Conservation (phyloP, 1,140 invertebrate genomes). For the Amphibalanus amphitrite region DNA sequence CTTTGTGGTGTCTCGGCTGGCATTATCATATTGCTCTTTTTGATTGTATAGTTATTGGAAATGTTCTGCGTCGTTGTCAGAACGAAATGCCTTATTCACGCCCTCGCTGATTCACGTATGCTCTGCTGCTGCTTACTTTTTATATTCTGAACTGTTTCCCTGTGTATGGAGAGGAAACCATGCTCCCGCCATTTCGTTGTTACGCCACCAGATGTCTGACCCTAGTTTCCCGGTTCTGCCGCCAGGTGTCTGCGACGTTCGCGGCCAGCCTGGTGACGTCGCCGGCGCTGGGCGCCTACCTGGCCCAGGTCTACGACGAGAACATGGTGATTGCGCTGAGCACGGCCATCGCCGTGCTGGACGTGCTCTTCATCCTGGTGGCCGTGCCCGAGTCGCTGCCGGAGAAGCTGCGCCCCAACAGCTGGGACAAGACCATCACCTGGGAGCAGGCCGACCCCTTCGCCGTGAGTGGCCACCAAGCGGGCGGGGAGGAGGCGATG, state of each 20-base stretch:
- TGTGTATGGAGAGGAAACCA: background rate
- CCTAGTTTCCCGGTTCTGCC: slow-evolving; percentile 13
- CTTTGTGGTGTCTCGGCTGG: too few species aligned
- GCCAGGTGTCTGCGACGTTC: slow-evolving; percentile 84
- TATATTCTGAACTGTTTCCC: background rate
- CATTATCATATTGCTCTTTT: too few species aligned
- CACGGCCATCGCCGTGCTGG: slow-evolving; percentile 80
- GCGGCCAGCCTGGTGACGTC: slow-evolving; percentile 94
- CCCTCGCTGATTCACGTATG: too few species aligned
- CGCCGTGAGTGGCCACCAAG: slow-evolving; percentile 44
- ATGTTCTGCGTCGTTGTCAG: too few species aligned
- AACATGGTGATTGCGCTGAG: slow-evolving; percentile 90
- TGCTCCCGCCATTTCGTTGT: too few species aligned
- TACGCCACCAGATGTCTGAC: too few species aligned
- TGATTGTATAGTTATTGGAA: too few species aligned
- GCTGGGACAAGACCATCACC: slow-evolving; percentile 34
- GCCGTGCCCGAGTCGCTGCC: slow-evolving; percentile 94
- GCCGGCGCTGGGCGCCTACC: slow-evolving; percentile 85
- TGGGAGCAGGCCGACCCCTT: slow-evolving; percentile 96
- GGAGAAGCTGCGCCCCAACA: slow-evolving; percentile 70
- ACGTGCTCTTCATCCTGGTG: slow-evolving; percentile 95
- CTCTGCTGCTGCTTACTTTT: too few species aligned
- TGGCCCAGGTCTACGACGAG: slow-evolving; percentile 75
- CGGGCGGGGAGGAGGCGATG: too few species aligned
- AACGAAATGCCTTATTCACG: too few species aligned